Conservation (phyloP, 2,888 invertebrate species). For the Dichetophora obliterata region DNA sequence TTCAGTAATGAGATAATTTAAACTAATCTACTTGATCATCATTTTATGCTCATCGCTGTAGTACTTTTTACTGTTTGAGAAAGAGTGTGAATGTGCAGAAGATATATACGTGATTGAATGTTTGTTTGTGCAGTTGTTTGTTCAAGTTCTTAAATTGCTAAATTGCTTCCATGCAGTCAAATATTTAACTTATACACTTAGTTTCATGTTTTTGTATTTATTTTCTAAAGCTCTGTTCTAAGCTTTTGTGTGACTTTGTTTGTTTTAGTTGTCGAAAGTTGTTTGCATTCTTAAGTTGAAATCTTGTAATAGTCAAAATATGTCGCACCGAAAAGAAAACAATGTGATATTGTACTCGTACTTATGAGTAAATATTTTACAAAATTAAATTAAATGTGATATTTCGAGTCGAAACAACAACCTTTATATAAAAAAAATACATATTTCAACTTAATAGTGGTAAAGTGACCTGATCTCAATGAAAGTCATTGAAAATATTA, state of each 20-base stretch:
- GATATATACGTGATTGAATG: neutral
- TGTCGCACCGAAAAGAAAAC: neutral
- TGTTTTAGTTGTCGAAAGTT: conserved; percentile 18
- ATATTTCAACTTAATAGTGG: too few species aligned
- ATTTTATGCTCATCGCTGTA: neutral
- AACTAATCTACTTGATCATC: neutral
- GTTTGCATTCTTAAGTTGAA: neutral
- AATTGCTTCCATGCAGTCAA: conserved; percentile 63
- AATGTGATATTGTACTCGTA: neutral
- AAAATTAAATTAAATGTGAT: too few species aligned
- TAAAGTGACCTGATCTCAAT: too few species aligned
- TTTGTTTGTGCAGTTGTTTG: neutral
- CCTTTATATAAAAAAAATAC: too few species aligned
- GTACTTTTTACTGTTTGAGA: neutral
- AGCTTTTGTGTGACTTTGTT: conserved; percentile 1
- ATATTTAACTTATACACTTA: neutral
- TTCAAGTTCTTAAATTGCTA: conserved; percentile 61
- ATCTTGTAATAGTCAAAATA: neutral
- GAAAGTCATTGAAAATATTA: too few species aligned
- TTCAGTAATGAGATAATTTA: conserved; percentile 15
- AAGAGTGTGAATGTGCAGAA: neutral
- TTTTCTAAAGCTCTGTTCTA: neutral
- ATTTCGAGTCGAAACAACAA: too few species aligned
- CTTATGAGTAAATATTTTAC: too few species aligned
- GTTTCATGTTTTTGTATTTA: neutral